These are phyloP conservation scores for Myotis findleyi DNA, from an alignment of 2,797 vertebrate species.

Conservation along the genomic window DNA sequence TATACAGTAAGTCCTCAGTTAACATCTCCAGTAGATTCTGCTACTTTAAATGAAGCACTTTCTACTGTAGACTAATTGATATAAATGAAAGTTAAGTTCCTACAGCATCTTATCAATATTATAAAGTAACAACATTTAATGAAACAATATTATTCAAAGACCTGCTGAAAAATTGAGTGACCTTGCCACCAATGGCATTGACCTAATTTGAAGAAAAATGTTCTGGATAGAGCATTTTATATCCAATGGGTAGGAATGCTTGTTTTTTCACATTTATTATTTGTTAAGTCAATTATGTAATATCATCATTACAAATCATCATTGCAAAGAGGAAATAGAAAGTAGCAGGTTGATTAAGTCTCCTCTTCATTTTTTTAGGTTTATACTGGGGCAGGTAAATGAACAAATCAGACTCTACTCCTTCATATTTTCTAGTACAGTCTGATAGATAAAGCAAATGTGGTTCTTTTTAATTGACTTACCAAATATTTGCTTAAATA, in stretches of 20 bases:
- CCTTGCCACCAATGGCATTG: neutral
- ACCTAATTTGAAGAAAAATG: neutral
- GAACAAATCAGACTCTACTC: neutral
- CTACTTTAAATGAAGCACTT: neutral
- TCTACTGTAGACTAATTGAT: no score
- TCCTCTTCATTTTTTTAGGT: neutral
- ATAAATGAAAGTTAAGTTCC: no score
- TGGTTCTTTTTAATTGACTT: neutral
- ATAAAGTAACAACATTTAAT: no score
- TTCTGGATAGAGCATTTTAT: neutral
- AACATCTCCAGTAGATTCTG: neutral
- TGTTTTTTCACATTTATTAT: neutral
- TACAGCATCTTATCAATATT: no score
- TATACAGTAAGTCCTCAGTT: neutral
- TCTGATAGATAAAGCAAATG: neutral
- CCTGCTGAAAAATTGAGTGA: neutral
- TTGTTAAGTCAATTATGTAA: neutral
- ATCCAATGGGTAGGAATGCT: neutral
- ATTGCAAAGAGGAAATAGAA: neutral
- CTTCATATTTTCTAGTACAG: neutral
- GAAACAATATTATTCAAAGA: neutral
- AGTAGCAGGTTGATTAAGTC: neutral
- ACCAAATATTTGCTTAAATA: constrained; percentile 30
- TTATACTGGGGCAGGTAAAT: neutral
- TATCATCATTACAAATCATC: neutral